Percentiles rank a stretch among this genome's conserved stretches.
Evolutionary conservation across 1,140 invertebrate genomes (phyloP).

Genomic region (Pectinophora gossypiella): DNA sequence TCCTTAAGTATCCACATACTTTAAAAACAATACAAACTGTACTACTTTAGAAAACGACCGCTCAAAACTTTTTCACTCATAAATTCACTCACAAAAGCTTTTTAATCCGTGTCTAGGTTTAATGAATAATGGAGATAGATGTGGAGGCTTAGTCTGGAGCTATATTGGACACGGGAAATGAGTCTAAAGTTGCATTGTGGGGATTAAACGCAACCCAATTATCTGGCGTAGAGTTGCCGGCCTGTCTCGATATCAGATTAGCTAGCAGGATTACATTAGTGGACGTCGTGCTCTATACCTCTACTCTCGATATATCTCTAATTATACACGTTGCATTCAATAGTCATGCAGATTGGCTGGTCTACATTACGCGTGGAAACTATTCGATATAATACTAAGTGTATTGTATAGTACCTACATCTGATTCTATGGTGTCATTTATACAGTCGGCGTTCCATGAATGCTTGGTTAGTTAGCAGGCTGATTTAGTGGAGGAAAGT

Average conservation of each 20-base stretch:
- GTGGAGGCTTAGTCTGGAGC: conserved; percentile 1
- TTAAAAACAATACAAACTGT: no score
- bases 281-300: conserved; percentile 39
- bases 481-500: no score
- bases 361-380: conserved; percentile 11
- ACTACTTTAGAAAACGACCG: no score
- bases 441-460: no score
- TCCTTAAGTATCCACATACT: no score
- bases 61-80: no score
- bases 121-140: background rate
- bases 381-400: no score
- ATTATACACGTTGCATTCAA: conserved; percentile 51
- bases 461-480: no score
- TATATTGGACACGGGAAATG: conserved; percentile 50
- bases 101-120: no score
- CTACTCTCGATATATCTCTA: conserved; percentile 39
- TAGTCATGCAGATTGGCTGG: conserved; percentile 53
- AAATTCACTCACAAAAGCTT: no score
- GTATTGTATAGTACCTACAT: no score
- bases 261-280: conserved; percentile 64
- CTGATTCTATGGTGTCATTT: no score
- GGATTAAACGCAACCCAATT: conserved; percentile 71
- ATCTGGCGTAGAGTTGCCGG: conserved; percentile 52
- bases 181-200: conserved; percentile 63
- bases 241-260: conserved; percentile 67